phyloP scores from a whole-genome alignment of 2,113 vertebrate genomes.

The Telmatochromis sp. region DNA sequence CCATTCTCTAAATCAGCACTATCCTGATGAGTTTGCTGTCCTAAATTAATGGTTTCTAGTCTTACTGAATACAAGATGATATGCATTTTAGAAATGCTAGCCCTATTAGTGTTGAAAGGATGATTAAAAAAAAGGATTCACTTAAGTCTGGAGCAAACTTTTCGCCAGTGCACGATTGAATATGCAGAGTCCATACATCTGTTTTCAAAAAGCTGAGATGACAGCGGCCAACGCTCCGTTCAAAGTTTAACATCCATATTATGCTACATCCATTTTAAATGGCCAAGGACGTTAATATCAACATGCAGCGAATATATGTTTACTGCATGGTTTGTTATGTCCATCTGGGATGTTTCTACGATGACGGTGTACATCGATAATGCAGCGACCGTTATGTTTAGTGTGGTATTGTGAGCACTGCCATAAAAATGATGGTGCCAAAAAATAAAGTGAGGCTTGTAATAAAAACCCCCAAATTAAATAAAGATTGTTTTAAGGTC shows the following conservation, averaged over 20 bases:
- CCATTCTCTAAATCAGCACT: not conserved
- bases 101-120: not conserved
- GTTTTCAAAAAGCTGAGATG: not conserved
- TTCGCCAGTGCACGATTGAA: rapidly evolving
- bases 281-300: not conserved
- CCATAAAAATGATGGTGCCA: not conserved
- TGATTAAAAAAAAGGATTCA: not conserved
- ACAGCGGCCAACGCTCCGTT: rapidly evolving
- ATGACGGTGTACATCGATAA: not conserved
- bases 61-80: not conserved
- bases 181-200: not conserved
- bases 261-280: not conserved
- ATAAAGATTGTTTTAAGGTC: not conserved
- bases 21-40: not conserved
- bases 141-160: not conserved
- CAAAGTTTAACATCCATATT: not conserved
- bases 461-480: not conserved
- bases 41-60: not conserved
- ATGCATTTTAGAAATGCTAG: not conserved
- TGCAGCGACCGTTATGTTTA: not conserved
- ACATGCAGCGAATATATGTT: not conserved
- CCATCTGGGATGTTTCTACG: not conserved
- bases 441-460: not conserved
- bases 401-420: not conserved
- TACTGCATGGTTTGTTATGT: not conserved